Conservation (phyloP, 2,797 vertebrate genomes). For the Cichlasoma orientale region DNA sequence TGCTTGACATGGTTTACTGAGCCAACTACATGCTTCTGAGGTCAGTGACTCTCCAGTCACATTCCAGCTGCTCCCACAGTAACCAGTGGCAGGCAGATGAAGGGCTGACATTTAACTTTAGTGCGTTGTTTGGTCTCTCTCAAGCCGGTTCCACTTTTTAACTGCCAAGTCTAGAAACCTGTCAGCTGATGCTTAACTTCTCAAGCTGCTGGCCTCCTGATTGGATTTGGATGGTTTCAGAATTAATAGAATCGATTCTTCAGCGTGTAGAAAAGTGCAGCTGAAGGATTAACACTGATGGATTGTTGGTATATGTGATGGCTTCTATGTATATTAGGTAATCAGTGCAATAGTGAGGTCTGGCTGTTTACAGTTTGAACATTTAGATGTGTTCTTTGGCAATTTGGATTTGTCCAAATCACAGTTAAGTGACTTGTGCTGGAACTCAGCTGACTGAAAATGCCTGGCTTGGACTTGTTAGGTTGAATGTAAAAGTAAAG, state of each 20-base stretch:
- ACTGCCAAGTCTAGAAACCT: slow-evolving; percentile 47
- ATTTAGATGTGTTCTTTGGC: not conserved
- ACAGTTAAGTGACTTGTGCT: slow-evolving; percentile 52
- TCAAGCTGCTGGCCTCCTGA: slow-evolving; percentile 15
- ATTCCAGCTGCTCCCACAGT: slow-evolving; percentile 82
- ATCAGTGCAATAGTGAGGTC: not conserved
- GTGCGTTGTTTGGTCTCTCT: slow-evolving; percentile 58
- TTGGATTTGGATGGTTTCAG: slow-evolving; percentile 4
- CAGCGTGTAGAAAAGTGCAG: too few relatives aligned
- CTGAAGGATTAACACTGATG: not conserved
- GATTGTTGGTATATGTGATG: not conserved
- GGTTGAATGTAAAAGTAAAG: slow-evolving; percentile 60
- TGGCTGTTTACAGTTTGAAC: not conserved
- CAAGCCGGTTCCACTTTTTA: slow-evolving; percentile 36
- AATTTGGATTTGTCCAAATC: slow-evolving; percentile 3
- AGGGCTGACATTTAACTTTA: slow-evolving; percentile 15
- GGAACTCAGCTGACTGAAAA: slow-evolving; percentile 56
- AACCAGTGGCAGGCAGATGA: slow-evolving; percentile 48
- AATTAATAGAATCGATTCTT: not conserved
- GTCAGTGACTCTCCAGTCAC: slow-evolving; percentile 70
- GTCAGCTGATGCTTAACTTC: slow-evolving; percentile 31
- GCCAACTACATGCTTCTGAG: slow-evolving; percentile 75
- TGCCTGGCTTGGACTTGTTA: slow-evolving; percentile 54
- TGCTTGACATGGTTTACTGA: slow-evolving; percentile 66
- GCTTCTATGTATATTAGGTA: not conserved